Evolutionary conservation across 2,888 invertebrate genomes (phyloP).

Genomic region (Nowickia ferox): DNA sequence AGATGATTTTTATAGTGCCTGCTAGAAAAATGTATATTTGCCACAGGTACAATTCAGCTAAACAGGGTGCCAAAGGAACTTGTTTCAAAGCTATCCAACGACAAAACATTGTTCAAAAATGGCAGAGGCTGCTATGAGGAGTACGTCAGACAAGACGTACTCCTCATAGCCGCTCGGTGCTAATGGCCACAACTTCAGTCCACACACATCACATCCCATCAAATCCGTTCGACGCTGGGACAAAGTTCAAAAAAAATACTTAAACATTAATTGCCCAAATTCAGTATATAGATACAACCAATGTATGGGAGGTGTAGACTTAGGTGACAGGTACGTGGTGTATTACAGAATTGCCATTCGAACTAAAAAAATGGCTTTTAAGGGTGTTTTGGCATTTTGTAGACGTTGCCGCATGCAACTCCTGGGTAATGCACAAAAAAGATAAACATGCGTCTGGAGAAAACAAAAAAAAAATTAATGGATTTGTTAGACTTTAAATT

Average conservation of each 20-base stretch:
- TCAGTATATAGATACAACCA: not conserved
- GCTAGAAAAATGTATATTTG: too few species aligned
- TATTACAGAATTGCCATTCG: conserved; percentile 31
- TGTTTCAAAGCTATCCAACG: too few species aligned
- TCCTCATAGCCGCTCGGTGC: too few species aligned
- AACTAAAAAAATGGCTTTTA: conserved; percentile 36
- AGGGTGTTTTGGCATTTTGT: conserved; percentile 35
- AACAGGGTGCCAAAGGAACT: too few species aligned
- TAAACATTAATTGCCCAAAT: conserved; percentile 21
- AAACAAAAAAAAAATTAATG: not conserved
- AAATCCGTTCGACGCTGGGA: not conserved
- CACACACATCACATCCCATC: conserved; percentile 13
- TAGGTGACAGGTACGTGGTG: not conserved
- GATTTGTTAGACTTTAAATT: too few species aligned
- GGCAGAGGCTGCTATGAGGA: too few species aligned
- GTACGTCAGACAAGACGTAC: too few species aligned
- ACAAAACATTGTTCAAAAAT: too few species aligned
- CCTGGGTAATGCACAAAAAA: conserved; percentile 32
- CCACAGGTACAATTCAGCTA: too few species aligned
- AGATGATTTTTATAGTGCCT: too few species aligned
- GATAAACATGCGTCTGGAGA: not conserved
- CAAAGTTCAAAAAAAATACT: not conserved
- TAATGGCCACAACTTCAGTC: too few species aligned
- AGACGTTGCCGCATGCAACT: conserved; percentile 11
- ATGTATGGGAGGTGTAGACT: conserved; percentile 2